A percentile compares a stretch with the other conserved stretches of the same genome.
Conservation (phyloP, 2,113 vertebrate species). For the Melanotaenia duboulayi region DNA sequence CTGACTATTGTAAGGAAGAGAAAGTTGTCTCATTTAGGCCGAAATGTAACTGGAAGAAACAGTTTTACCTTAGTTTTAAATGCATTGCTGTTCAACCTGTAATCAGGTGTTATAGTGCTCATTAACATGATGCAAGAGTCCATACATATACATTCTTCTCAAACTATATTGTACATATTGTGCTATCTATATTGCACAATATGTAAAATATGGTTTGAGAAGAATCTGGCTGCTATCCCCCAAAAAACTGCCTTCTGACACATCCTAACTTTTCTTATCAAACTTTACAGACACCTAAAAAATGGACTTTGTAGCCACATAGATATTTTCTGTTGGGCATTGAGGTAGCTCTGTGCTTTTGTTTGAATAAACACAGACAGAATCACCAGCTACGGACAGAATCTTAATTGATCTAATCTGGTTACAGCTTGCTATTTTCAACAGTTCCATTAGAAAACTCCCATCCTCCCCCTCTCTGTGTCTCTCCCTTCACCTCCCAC, state of each 20-base stretch:
- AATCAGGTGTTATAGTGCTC: constrained; percentile 19
- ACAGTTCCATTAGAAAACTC: constrained; percentile 81
- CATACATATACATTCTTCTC: too few species aligned
- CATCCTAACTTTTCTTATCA: neutral
- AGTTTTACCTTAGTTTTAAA: neutral
- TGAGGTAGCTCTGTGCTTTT: neutral
- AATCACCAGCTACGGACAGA: constrained; percentile 69
- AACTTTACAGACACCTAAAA: constrained; percentile 1
- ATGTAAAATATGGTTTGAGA: neutral
- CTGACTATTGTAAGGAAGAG: constrained; percentile 5
- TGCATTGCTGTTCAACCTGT: constrained; percentile 3
- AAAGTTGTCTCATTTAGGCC: constrained; percentile 15
- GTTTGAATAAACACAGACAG: neutral
- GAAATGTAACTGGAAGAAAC: neutral
- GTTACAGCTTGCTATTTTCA: constrained; percentile 84
- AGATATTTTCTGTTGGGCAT: constrained; percentile 1
- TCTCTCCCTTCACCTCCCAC: constrained; percentile 65
- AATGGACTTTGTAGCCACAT: neutral
- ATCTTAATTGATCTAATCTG: constrained; percentile 84
- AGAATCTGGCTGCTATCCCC: neutral
- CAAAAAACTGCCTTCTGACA: neutral
- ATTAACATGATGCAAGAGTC: too few species aligned
- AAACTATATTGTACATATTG: too few species aligned
- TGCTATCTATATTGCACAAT: too few species aligned
- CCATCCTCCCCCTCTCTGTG: constrained; percentile 54